Percentiles rank a stretch among this genome's conserved stretches.
Evolutionary conservation across 2,888 invertebrate genomes (phyloP).

Genomic region (Habrosyne pyritoides): DNA sequence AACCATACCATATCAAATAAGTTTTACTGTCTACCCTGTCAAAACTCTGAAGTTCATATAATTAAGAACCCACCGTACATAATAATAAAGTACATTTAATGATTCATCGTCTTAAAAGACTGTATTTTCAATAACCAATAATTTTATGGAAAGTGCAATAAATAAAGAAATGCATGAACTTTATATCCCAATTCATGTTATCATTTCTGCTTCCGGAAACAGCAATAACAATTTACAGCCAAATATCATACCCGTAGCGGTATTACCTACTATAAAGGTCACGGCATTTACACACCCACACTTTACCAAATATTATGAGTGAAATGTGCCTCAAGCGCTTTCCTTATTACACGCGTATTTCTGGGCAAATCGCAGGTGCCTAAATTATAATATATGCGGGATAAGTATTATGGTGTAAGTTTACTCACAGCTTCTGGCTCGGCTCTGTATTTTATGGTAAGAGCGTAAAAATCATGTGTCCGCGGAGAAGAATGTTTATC

Average conservation of each 20-base stretch:
- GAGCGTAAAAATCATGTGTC: background rate
- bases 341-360: conserved; percentile 17
- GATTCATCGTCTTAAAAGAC: too few species aligned
- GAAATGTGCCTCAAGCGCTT: conserved; percentile 23
- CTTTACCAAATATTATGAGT: conserved; percentile 30
- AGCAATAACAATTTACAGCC: conserved; percentile 43
- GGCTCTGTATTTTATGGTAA: background rate
- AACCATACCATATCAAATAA: too few species aligned
- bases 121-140: background rate
- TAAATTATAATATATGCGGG: conserved; percentile 6
- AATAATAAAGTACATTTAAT: too few species aligned
- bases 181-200: conserved; percentile 21
- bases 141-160: background rate
- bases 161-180: background rate
- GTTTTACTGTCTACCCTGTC: too few species aligned
- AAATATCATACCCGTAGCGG: conserved; percentile 29
- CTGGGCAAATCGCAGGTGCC: conserved; percentile 18
- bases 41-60: too few species aligned
- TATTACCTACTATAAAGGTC: conserved; percentile 23
- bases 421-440: background rate
- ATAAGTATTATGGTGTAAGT: background rate
- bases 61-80: too few species aligned
- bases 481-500: too few species aligned
- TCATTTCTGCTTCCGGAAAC: conserved; percentile 35
- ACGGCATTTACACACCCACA: conserved; percentile 25